phyloP scores from a whole-genome alignment of 2,888 invertebrate genomes.

The Nemoura dubitans region DNA sequence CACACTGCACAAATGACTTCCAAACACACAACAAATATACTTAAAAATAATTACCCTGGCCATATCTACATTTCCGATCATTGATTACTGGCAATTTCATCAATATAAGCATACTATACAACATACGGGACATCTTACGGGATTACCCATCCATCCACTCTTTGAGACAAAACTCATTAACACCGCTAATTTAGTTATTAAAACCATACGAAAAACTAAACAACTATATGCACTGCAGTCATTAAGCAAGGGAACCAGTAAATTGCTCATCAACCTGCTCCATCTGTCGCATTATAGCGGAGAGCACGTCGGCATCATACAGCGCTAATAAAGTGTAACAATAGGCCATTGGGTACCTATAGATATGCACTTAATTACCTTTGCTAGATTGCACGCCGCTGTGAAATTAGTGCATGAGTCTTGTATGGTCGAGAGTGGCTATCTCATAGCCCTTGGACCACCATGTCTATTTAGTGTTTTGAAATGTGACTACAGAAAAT shows the following conservation, averaged over 20 bases:
- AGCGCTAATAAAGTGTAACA: not conserved
- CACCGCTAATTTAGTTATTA: not conserved
- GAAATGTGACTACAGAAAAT: too few species aligned
- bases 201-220: not conserved
- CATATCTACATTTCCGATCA: not conserved
- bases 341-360: not conserved
- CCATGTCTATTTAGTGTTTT: too few species aligned
- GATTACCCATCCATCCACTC: too few species aligned
- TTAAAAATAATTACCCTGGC: not conserved
- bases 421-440: too few species aligned
- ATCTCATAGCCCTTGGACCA: too few species aligned
- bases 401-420: too few species aligned
- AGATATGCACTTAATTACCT: not conserved
- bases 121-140: too few species aligned
- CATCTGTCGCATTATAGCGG: not conserved
- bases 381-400: too few species aligned
- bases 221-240: not conserved
- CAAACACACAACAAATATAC: not conserved
- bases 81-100: not conserved
- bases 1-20: not conserved
- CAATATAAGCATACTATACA: too few species aligned
- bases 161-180: not conserved
- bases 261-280: not conserved
- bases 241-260: not conserved
- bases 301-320: not conserved